Evolutionary conservation across 2,113 vertebrate genomes (phyloP).

Genomic region (Serranochromis macrocephalus): DNA sequence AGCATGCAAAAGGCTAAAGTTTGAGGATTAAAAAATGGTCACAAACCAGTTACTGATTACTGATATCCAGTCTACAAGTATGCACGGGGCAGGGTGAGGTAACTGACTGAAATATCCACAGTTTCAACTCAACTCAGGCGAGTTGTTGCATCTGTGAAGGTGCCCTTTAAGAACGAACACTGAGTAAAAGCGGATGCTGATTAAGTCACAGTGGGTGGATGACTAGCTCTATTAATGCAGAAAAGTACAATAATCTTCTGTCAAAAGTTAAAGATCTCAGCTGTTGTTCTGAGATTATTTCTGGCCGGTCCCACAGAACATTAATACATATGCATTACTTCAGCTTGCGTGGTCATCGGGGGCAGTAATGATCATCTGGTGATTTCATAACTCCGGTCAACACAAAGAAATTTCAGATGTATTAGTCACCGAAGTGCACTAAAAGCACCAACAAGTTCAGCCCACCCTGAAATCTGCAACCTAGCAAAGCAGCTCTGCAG

Average conservation of each 20-base stretch:
- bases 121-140: neutral
- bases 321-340: neutral
- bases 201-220: neutral
- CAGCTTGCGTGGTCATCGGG: neutral
- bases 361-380: neutral
- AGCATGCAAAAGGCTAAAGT: neutral
- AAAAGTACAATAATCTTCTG: neutral
- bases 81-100: neutral
- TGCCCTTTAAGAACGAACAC: neutral
- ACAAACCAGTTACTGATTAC: neutral
- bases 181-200: neutral
- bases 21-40: neutral
- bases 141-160: neutral
- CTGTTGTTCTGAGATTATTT: neutral
- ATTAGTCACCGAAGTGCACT: constrained; percentile 8
- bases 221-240: neutral
- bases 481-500: neutral
- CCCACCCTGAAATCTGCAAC: constrained; percentile 4
- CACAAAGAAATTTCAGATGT: neutral
- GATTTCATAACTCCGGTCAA: neutral
- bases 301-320: neutral
- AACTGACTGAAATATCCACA: neutral
- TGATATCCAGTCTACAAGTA: neutral
- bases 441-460: neutral
- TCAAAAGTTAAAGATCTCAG: neutral